Percentiles rank a stretch among this genome's conserved stretches.
These are phyloP conservation scores for Polyommatus icarus DNA, from an alignment of 2,888 invertebrate species.

Conservation along the genomic window DNA sequence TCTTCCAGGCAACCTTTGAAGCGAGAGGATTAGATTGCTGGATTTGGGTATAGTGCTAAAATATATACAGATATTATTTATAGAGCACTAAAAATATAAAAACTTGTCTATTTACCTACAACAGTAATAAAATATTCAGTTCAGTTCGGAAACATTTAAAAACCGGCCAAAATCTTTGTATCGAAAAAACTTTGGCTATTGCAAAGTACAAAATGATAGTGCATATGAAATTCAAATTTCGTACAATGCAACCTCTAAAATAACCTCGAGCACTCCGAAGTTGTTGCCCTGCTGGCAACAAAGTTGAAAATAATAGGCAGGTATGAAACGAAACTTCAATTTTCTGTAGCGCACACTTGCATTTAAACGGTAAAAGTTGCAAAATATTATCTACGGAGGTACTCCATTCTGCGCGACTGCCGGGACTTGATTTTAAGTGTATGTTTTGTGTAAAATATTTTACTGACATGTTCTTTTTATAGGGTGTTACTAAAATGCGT, in stretches of 20 bases:
- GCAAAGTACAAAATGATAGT: slow-evolving; percentile 22
- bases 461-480: too few species aligned
- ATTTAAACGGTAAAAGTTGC: slow-evolving; percentile 26
- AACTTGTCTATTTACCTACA: too few species aligned
- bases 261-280: slow-evolving; percentile 30
- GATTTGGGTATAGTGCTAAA: too few species aligned
- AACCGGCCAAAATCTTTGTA: background rate
- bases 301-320: slow-evolving; percentile 34
- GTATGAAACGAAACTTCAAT: slow-evolving; percentile 33
- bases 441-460: background rate
- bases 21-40: too few species aligned
- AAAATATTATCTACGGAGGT: background rate
- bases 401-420: background rate
- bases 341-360: slow-evolving; percentile 30
- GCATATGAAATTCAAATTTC: slow-evolving; percentile 31
- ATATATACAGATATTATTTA: too few species aligned
- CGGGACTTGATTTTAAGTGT: background rate
- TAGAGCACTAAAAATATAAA: too few species aligned
- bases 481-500: too few species aligned
- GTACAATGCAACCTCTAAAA: slow-evolving; percentile 28
- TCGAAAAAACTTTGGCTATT: slow-evolving; percentile 12
- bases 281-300: slow-evolving; percentile 29
- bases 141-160: background rate
- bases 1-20: too few species aligned
- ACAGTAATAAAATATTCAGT: too few species aligned